Percentiles rank a stretch among this genome's conserved stretches.
Evolutionary conservation across 92 coral and sea anemone species (phyloP).

Genomic region (Phenganax marumi): DNA sequence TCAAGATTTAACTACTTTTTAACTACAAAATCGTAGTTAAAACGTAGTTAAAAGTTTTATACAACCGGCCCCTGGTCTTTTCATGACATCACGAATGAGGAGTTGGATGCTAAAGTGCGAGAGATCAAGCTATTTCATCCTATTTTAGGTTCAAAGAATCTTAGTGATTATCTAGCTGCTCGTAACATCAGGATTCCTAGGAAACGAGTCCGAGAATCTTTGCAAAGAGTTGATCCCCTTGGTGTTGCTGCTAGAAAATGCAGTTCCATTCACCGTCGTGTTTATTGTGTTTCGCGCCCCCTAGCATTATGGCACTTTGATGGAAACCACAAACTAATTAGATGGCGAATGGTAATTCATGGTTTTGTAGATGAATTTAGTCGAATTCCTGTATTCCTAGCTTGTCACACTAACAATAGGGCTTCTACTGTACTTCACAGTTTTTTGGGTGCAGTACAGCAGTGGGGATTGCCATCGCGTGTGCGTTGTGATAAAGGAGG

Average conservation of each 20-base stretch:
- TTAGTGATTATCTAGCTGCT: slow-evolving; percentile 54
- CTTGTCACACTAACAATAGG: slow-evolving; percentile 25
- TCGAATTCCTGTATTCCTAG: slow-evolving; percentile 50
- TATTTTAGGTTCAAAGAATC: slow-evolving; percentile 56
- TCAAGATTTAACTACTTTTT: too few species aligned
- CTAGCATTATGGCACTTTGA: too few species aligned
- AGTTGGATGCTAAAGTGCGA: slow-evolving; percentile 45
- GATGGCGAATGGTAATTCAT: neutral
- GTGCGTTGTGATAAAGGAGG: neutral
- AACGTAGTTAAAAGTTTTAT: too few species aligned
- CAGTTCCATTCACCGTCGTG: neutral
- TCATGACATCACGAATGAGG: slow-evolving; percentile 47
- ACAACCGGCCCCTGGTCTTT: too few species aligned
- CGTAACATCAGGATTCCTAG: slow-evolving; percentile 51
- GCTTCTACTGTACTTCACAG: neutral
- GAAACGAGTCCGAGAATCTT: slow-evolving; percentile 49
- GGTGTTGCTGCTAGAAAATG: slow-evolving; percentile 51
- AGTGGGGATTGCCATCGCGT: neutral
- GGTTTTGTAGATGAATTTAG: slow-evolving; percentile 57
- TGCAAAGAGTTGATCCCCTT: slow-evolving; percentile 59
- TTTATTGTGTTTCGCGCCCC: slow-evolving; percentile 14
- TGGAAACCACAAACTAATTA: slow-evolving; percentile 42
- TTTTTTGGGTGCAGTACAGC: slow-evolving; percentile 24
- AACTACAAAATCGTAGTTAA: too few species aligned
- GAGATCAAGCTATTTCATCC: slow-evolving; percentile 47